Conservation (phyloP, 2,113 vertebrate genomes). For the Polypterus bichir region DNA sequence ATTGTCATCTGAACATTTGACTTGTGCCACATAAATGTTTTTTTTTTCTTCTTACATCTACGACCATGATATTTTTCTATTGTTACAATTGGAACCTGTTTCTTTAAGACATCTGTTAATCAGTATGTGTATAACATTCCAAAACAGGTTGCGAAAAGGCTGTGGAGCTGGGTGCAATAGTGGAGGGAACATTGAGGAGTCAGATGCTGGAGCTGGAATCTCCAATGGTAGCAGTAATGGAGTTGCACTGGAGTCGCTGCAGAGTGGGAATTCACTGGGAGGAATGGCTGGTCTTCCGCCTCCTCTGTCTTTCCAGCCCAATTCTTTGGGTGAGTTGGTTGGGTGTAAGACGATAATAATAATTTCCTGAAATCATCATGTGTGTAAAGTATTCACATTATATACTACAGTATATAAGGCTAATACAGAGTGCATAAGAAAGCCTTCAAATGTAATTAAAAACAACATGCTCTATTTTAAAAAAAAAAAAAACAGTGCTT, state of each 20-base stretch:
- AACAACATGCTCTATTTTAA: no score
- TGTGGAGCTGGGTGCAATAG: constrained; percentile 97
- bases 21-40: no score
- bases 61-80: not conserved
- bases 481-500: no score
- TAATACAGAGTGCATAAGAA: no score
- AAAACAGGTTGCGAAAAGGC: constrained; percentile 76
- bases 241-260: constrained; percentile 60
- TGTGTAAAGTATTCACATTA: no score
- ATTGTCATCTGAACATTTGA: no score
- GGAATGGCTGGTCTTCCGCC: constrained; percentile 55
- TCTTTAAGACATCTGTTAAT: not conserved
- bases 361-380: no score
- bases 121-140: not conserved
- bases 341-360: no score
- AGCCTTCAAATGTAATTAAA: no score
- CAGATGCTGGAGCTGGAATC: constrained; percentile 71
- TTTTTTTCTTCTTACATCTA: no score
- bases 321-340: constrained; percentile 57
- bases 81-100: not conserved
- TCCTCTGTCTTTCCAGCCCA: constrained; percentile 59
- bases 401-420: no score
- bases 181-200: constrained; percentile 93
- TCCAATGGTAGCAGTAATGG: constrained; percentile 71
- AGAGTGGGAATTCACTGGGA: constrained; percentile 63